These are phyloP conservation scores for Pachyuromys duprasi DNA, from an alignment of 2,797 vertebrate genomes.

Conservation along the genomic window DNA sequence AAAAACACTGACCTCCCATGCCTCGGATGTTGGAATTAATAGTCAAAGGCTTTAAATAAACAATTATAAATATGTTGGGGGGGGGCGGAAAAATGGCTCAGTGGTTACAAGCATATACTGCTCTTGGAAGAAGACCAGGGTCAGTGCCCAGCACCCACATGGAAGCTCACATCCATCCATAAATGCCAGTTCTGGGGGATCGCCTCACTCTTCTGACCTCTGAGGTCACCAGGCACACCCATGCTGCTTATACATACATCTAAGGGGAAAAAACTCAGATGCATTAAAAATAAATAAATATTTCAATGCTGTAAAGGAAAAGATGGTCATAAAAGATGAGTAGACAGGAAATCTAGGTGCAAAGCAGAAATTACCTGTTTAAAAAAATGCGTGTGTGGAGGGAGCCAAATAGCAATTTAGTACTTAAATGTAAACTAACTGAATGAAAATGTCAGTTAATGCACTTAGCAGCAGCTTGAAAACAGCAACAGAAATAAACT, in stretches of 20 bases:
- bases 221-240: neutral
- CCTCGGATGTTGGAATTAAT: constrained; percentile 6
- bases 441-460: neutral
- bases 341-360: neutral
- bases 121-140: neutral
- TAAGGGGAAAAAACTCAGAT: neutral
- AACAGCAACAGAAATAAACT: constrained; percentile 29
- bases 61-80: neutral
- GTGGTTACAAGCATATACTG: neutral
- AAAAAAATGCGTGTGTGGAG: neutral
- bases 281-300: neutral
- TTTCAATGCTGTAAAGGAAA: constrained; percentile 42
- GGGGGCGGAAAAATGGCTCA: neutral
- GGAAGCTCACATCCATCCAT: no score
- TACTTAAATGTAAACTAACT: constrained; percentile 25
- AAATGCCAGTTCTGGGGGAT: neutral
- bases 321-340: constrained; percentile 22
- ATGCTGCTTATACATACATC: neutral
- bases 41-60: constrained; percentile 31
- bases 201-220: neutral
- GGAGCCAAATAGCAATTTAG: constrained; percentile 1
- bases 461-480: neutral
- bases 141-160: neutral
- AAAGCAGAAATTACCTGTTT: neutral
- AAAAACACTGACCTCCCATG: constrained; percentile 25